Conservation (phyloP, 2,113 vertebrate genomes). For the Pampusana beccarii region DNA sequence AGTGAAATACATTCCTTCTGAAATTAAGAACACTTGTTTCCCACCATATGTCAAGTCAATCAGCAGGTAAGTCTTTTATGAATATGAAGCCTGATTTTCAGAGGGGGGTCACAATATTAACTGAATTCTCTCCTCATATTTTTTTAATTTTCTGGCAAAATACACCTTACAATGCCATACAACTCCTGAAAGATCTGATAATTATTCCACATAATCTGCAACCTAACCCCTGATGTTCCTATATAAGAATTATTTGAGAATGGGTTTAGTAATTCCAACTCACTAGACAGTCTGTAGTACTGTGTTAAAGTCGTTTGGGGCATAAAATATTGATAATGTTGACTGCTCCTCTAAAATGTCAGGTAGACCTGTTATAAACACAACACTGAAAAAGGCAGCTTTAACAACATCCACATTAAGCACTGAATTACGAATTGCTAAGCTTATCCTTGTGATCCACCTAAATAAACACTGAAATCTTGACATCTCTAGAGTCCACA, state of each 20-base stretch:
- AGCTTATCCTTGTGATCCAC: constrained; percentile 38
- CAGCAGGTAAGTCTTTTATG: constrained; percentile 14
- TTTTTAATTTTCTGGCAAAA: background rate
- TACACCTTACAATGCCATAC: background rate
- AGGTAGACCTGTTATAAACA: constrained; percentile 35
- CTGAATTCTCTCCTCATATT: background rate
- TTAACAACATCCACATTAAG: constrained; percentile 30
- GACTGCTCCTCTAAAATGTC: background rate
- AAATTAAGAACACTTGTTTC: constrained; percentile 23
- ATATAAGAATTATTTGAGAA: background rate
- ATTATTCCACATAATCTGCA: background rate
- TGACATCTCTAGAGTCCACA: constrained; percentile 75
- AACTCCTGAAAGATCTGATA: background rate
- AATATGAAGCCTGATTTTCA: background rate
- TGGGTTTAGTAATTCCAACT: background rate
- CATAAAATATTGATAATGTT: constrained; percentile 1
- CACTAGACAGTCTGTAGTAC: background rate
- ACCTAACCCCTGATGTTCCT: background rate
- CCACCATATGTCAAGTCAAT: background rate
- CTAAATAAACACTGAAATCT: constrained; percentile 60
- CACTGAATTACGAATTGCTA: constrained; percentile 17
- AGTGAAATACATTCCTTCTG: constrained; percentile 45
- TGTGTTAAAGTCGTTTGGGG: background rate
- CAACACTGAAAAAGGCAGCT: constrained; percentile 19
- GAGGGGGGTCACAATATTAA: background rate